These are phyloP conservation scores for Gymnobelideus leadbeateri DNA, from an alignment of 2,113 vertebrate species.

Conservation along the genomic window DNA sequence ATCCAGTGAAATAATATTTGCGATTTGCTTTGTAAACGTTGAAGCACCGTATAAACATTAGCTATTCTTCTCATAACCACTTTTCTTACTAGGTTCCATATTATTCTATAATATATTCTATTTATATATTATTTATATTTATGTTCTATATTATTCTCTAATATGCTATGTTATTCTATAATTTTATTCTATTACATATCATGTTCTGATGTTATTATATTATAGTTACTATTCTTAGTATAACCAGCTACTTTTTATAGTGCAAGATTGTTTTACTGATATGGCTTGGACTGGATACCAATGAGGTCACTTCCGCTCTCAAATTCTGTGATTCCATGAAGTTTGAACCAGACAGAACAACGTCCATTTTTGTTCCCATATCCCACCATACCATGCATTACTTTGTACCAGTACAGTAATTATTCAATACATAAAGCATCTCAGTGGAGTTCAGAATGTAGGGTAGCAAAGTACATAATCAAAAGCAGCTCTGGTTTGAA, in stretches of 20 bases:
- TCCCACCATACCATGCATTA: neutral
- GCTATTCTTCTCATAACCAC: neutral
- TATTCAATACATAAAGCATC: neutral
- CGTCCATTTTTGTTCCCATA: neutral
- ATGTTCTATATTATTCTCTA: neutral
- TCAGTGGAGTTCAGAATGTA: conserved; percentile 26
- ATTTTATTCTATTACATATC: neutral
- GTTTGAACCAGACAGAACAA: neutral
- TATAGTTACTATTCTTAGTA: neutral
- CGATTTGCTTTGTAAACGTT: neutral
- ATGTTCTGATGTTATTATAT: neutral
- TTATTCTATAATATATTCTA: neutral
- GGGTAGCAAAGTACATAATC: neutral
- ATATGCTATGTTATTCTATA: neutral
- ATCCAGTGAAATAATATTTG: neutral
- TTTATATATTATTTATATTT: neutral
- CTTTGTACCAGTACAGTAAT: neutral
- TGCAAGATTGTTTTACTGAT: neutral
- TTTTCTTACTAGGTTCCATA: neutral
- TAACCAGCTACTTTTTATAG: neutral
- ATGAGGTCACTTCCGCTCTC: neutral
- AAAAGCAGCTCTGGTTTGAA: conserved; percentile 5
- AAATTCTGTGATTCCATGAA: neutral
- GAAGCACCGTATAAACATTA: neutral
- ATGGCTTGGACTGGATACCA: neutral